Percentiles rank a stretch among this genome's conserved stretches.
Conservation (phyloP, 1,140 invertebrate genomes). For the Anoplolepis gracilipes region DNA sequence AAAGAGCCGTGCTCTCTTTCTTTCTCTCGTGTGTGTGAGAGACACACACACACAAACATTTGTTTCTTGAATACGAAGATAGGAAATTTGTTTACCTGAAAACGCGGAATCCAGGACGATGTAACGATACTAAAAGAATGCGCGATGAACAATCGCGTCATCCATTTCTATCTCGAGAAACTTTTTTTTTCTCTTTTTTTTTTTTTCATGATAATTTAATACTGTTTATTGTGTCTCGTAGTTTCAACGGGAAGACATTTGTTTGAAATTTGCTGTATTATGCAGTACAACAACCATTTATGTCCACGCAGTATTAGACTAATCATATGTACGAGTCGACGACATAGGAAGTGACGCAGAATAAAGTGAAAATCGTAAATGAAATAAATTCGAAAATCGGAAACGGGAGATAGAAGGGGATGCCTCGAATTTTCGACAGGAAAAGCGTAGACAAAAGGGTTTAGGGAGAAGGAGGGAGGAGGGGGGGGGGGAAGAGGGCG, state of each 20-base stretch:
- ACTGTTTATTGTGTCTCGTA: neutral
- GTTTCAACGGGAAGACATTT: neutral
- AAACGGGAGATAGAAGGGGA: neutral
- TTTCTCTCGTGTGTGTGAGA: too few relatives aligned
- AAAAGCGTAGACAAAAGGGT: slow-evolving; percentile 85
- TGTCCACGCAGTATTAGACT: neutral
- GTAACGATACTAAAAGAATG: slow-evolving; percentile 53
- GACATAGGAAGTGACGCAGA: slow-evolving; percentile 13
- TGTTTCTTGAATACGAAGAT: slow-evolving; percentile 12
- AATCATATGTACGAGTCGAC: neutral
- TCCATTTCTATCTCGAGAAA: slow-evolving; percentile 1
- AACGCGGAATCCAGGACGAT: slow-evolving; percentile 45
- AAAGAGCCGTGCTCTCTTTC: neutral
- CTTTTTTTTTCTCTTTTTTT: neutral
- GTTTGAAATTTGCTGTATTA: neutral
- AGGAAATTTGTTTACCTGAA: slow-evolving; percentile 53
- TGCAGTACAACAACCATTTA: neutral
- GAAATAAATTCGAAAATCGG: slow-evolving; percentile 74
- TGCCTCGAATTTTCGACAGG: slow-evolving; percentile 79
- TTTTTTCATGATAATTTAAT: slow-evolving; percentile 6
- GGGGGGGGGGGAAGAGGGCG: slow-evolving; percentile 56
- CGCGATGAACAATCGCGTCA: slow-evolving; percentile 49
- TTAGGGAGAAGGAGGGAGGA: slow-evolving; percentile 66
- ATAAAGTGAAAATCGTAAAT: slow-evolving; percentile 49
- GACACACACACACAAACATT: too few relatives aligned